Conservation (phyloP, 2,113 vertebrate species). For the Fulmarus glacialis region DNA sequence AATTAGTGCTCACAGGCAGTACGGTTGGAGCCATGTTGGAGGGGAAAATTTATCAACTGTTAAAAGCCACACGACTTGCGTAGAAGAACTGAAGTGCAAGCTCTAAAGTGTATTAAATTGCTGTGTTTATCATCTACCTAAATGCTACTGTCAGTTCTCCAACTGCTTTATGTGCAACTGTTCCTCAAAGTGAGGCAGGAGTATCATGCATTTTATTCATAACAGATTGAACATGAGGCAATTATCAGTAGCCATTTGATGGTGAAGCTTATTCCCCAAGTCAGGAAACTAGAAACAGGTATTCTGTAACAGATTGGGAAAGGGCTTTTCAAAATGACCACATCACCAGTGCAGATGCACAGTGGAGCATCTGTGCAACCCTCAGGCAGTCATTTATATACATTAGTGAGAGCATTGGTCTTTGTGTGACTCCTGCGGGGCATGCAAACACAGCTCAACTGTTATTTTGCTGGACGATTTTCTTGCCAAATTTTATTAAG, state of each 20-base stretch:
- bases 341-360: conserved; percentile 5
- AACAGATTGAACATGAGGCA: conserved; percentile 51
- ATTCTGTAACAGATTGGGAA: conserved; percentile 45
- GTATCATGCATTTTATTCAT: conserved; percentile 10
- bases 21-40: neutral
- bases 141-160: conserved; percentile 49
- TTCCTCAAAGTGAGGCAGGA: conserved; percentile 18
- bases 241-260: conserved; percentile 36
- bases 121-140: conserved; percentile 28
- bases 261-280: conserved; percentile 20
- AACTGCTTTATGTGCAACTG: conserved; percentile 48
- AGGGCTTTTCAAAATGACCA: conserved; percentile 49
- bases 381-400: conserved; percentile 50
- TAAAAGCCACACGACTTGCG: neutral
- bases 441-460: neutral
- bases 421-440: neutral
- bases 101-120: conserved; percentile 42
- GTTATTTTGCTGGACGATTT: conserved; percentile 9
- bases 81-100: neutral
- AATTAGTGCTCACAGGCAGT: conserved; percentile 40
- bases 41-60: conserved; percentile 6
- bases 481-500: conserved; percentile 20
- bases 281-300: conserved; percentile 21
- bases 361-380: conserved; percentile 38
- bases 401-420: conserved; percentile 25